phyloP scores from a whole-genome alignment of 2,888 invertebrate genomes.

The Lomographa bimaculata region DNA sequence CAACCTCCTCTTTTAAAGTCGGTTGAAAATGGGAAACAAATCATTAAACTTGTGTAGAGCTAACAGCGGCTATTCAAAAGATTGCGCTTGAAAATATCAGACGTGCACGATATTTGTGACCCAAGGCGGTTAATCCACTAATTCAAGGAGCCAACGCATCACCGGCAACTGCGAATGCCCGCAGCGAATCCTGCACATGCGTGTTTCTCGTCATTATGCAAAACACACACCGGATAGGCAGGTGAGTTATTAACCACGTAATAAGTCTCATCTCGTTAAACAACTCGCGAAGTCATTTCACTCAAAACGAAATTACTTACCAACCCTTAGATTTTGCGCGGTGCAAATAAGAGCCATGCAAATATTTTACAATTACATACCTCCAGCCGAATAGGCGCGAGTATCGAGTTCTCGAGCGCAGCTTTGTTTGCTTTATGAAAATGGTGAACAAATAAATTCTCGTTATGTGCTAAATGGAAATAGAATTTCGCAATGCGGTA shows the following conservation, averaged over 20 bases:
- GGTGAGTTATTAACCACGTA: conserved; percentile 58
- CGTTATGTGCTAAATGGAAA: conserved; percentile 65
- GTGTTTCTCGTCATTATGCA: conserved; percentile 62
- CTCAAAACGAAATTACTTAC: conserved; percentile 44
- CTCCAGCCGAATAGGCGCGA: conserved; percentile 50
- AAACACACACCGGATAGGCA: conserved; percentile 68
- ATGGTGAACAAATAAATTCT: conserved; percentile 72
- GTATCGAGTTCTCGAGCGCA: conserved; percentile 54
- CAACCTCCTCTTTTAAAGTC: no score
- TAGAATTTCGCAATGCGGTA: conserved; percentile 66
- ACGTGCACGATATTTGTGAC: conserved; percentile 46
- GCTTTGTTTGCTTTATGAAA: conserved; percentile 64
- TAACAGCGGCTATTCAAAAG: conserved; percentile 10
- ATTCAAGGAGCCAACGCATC: conserved; percentile 48
- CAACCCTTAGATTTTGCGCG: conserved; percentile 33
- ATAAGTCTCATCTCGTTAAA: conserved; percentile 58
- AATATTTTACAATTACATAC: conserved; percentile 60
- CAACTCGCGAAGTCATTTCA: conserved; percentile 37
- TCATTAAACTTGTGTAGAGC: no score
- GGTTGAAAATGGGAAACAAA: no score
- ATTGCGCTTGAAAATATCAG: conserved; percentile 22
- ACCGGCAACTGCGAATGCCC: conserved; percentile 36
- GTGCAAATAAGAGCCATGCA: conserved; percentile 42
- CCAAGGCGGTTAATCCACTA: conserved; percentile 43
- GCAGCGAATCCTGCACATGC: conserved; percentile 50